These are phyloP conservation scores for Vidua chalybeata DNA, from an alignment of 2,113 vertebrate genomes.

Conservation along the genomic window DNA sequence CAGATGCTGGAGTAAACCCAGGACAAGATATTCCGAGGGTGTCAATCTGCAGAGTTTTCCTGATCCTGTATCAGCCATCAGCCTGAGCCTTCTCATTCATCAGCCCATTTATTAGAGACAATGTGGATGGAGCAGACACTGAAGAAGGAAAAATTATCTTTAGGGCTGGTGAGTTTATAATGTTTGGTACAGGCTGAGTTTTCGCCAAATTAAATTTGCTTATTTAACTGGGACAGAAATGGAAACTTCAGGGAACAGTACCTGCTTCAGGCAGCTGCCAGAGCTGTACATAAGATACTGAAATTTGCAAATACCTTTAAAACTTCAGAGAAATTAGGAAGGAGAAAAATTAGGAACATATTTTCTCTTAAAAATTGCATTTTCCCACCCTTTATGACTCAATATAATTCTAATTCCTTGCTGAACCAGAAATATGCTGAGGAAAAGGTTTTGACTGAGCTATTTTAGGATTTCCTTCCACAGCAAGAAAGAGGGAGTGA, in stretches of 20 bases:
- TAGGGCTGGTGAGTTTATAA: neutral
- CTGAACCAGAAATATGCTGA: constrained; percentile 31
- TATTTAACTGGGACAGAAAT: neutral
- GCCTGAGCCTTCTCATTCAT: neutral
- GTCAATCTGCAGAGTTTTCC: neutral
- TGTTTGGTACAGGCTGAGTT: neutral
- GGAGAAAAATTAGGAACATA: neutral
- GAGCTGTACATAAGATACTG: neutral
- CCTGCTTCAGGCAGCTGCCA: neutral
- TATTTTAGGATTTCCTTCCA: constrained; percentile 60
- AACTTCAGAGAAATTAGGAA: neutral
- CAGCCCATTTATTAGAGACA: neutral
- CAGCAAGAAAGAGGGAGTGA: constrained; percentile 22
- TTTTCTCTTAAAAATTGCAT: neutral
- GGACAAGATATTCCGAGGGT: neutral
- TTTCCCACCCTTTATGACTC: neutral
- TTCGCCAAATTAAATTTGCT: neutral
- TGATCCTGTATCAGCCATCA: neutral
- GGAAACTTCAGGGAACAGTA: neutral
- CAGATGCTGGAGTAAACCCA: neutral
- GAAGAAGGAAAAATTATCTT: neutral
- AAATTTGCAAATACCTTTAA: neutral
- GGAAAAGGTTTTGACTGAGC: neutral
- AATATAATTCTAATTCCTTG: neutral
- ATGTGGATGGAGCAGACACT: neutral